These are phyloP conservation scores for Labeo catla DNA, from an alignment of 2,113 vertebrate species.

Conservation along the genomic window DNA sequence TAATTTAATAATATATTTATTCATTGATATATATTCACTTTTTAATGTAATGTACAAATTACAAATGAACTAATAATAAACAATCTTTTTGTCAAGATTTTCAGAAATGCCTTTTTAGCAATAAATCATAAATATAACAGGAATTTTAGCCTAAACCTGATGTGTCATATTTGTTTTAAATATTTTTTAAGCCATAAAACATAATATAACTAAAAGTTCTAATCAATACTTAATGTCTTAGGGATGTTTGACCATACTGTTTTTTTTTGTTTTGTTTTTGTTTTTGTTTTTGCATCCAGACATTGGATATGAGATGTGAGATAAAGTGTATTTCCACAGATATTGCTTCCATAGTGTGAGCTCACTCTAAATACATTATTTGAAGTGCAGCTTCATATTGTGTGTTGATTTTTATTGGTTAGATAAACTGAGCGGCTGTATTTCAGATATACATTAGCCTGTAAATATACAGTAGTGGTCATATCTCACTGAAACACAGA, in stretches of 20 bases:
- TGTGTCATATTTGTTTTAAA: neutral
- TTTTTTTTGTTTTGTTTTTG: slow-evolving; percentile 11
- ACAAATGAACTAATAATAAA: neutral
- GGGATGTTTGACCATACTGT: neutral
- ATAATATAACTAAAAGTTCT: slow-evolving; percentile 2
- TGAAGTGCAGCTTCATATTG: slow-evolving; percentile 16
- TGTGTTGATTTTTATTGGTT: slow-evolving; percentile 7
- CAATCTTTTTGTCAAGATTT: neutral
- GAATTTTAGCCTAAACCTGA: too few relatives aligned
- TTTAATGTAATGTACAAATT: too few relatives aligned
- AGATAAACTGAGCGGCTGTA: slow-evolving; percentile 25
- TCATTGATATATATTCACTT: too few relatives aligned
- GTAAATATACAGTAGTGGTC: neutral
- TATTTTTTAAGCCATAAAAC: neutral
- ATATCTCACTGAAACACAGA: neutral
- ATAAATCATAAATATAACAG: neutral
- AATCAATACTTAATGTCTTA: neutral
- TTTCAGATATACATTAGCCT: neutral
- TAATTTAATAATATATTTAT: too few relatives aligned
- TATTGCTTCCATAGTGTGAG: slow-evolving; percentile 23
- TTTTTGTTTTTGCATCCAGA: neutral
- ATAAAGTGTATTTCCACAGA: slow-evolving; percentile 13
- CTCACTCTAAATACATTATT: slow-evolving; percentile 9
- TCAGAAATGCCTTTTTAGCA: neutral
- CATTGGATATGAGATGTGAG: neutral